These are phyloP conservation scores for Himalopsyche anomala DNA, from an alignment of 2,888 invertebrate species.

Conservation along the genomic window DNA sequence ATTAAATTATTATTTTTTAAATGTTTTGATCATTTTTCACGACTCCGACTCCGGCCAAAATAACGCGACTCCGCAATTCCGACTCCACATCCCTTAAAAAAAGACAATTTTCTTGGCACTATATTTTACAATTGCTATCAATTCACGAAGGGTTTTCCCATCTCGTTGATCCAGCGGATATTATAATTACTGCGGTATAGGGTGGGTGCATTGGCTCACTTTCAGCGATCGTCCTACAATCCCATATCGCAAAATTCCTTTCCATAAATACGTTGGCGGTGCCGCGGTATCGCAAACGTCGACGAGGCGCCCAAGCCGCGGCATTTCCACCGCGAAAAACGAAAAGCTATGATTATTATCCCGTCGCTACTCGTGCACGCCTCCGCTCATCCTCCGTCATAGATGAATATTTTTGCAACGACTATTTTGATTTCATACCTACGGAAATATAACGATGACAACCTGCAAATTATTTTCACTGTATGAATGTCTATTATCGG, in stretches of 20 bases:
- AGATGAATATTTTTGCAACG: constrained; percentile 22
- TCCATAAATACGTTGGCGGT: constrained; percentile 31
- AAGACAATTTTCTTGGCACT: not conserved
- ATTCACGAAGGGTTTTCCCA: not conserved
- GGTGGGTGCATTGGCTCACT: not conserved
- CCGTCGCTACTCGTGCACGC: not conserved
- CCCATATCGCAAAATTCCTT: constrained; percentile 34
- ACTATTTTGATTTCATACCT: not conserved
- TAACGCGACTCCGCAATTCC: too few species aligned
- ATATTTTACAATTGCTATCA: not conserved
- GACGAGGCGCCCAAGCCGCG: constrained; percentile 21
- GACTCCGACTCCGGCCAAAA: too few species aligned
- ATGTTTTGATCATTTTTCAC: not conserved
- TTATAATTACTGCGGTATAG: not conserved
- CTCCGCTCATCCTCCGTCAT: not conserved
- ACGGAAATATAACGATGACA: too few species aligned
- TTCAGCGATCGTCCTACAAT: not conserved
- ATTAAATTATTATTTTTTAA: too few species aligned
- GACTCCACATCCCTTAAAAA: too few species aligned
- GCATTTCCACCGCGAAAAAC: constrained; percentile 43
- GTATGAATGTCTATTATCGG: too few species aligned
- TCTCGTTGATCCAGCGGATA: not conserved
- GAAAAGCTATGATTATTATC: constrained; percentile 40
- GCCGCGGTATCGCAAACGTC: constrained; percentile 31
- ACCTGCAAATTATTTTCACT: too few species aligned